A percentile compares a stretch with the other conserved stretches of the same genome.
Conservation (phyloP, 92 coral and sea anemone species). For the Micromussa lordhowensis region DNA sequence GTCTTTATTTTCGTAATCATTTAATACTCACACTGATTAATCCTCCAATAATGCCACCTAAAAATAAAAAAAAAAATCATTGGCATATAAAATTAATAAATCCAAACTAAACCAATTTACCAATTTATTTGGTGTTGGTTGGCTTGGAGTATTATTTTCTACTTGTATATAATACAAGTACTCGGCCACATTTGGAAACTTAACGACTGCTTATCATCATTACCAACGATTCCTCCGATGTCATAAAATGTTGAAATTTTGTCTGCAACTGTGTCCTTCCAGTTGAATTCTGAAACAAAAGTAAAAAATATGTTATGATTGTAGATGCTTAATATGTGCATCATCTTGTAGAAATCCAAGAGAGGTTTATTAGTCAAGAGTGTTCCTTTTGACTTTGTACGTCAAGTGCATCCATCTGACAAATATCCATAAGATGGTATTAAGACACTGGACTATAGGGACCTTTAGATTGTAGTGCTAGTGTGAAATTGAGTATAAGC, state of each 20-base stretch:
- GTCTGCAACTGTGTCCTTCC: conserved; percentile 81
- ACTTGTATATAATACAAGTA: too few relatives aligned
- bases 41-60: conserved; percentile 45
- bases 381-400: too few relatives aligned
- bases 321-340: not conserved
- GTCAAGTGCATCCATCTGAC: not conserved
- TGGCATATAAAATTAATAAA: not conserved
- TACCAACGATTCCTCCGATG: conserved; percentile 87
- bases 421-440: not conserved
- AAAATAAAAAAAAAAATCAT: not conserved
- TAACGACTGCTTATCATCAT: not conserved
- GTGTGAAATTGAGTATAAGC: too few relatives aligned
- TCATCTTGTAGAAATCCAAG: not conserved
- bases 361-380: too few relatives aligned
- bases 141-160: too few relatives aligned
- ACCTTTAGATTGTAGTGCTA: too few relatives aligned
- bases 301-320: not conserved
- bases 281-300: conserved; percentile 59
- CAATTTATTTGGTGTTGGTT: too few relatives aligned
- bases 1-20: not conserved
- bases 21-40: conserved; percentile 42
- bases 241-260: conserved; percentile 87
- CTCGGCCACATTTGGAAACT: too few relatives aligned
- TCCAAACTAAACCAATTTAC: not conserved
- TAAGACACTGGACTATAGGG: too few relatives aligned